phyloP scores from a whole-genome alignment of 2,888 invertebrate genomes.

The Eupithecia inturbata region DNA sequence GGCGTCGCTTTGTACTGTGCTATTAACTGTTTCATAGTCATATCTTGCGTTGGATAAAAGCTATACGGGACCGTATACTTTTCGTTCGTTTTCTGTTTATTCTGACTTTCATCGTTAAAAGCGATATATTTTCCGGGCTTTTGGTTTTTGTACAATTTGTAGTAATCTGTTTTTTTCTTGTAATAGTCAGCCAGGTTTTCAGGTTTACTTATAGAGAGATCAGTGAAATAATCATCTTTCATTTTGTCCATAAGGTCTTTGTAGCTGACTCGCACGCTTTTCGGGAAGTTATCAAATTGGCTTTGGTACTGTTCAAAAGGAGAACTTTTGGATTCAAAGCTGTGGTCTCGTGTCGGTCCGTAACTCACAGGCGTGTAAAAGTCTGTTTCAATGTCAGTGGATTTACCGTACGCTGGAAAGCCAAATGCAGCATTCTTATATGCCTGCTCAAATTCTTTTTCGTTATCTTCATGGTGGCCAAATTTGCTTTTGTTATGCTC shows the following conservation, averaged over 20 bases:
- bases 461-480: slow-evolving; percentile 70
- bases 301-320: slow-evolving; percentile 72
- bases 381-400: slow-evolving; percentile 65
- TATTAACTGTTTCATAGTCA: slow-evolving; percentile 62
- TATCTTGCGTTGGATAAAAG: slow-evolving; percentile 53
- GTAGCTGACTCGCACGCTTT: slow-evolving; percentile 64
- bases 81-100: slow-evolving; percentile 59
- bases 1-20: slow-evolving; percentile 64
- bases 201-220: slow-evolving; percentile 70
- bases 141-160: slow-evolving; percentile 67
- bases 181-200: slow-evolving; percentile 65
- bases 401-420: slow-evolving; percentile 69
- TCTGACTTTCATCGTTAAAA: slow-evolving; percentile 52
- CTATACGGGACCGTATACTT: slow-evolving; percentile 63
- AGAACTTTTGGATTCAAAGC: slow-evolving; percentile 60
- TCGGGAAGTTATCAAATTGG: slow-evolving; percentile 68
- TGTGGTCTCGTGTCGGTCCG: slow-evolving; percentile 58
- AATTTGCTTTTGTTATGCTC: slow-evolving; percentile 66
- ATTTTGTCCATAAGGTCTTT: slow-evolving; percentile 70
- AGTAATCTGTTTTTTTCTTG: slow-evolving; percentile 70
- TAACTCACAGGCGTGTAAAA: slow-evolving; percentile 70
- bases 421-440: slow-evolving; percentile 76
- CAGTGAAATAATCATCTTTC: slow-evolving; percentile 70
- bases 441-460: slow-evolving; percentile 77
- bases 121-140: slow-evolving; percentile 62